phyloP scores from a whole-genome alignment of 2,797 vertebrate genomes.

The Eulemur albifrons region DNA sequence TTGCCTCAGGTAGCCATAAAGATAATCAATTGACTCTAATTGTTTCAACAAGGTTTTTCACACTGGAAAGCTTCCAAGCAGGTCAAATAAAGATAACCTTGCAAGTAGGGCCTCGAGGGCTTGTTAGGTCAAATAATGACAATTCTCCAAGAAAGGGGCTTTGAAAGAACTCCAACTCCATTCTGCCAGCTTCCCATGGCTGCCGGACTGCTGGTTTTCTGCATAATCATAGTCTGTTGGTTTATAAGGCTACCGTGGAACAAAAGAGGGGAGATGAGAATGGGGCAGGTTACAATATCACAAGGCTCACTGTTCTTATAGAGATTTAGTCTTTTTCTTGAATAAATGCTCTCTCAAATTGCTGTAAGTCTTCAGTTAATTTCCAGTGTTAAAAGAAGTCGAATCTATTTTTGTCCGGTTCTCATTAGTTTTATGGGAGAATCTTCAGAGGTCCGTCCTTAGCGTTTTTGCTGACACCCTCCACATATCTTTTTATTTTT shows the following conservation, averaged over 20 bases:
- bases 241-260: neutral
- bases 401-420: neutral
- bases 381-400: neutral
- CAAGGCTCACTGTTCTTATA: neutral
- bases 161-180: neutral
- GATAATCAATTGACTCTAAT: neutral
- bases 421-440: neutral
- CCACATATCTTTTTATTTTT: neutral
- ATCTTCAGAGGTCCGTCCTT: neutral
- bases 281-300: neutral
- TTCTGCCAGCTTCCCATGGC: neutral
- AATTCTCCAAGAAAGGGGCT: neutral
- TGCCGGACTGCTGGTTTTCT: neutral
- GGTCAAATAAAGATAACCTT: neutral
- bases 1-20: neutral
- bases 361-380: neutral
- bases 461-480: neutral
- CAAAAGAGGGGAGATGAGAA: neutral
- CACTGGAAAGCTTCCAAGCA: neutral
- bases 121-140: neutral
- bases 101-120: neutral
- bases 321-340: neutral
- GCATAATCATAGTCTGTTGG: neutral
- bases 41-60: neutral
- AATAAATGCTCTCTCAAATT: neutral